phyloP scores from a whole-genome alignment of 1,140 invertebrate species.

The Galleria mellonella region DNA sequence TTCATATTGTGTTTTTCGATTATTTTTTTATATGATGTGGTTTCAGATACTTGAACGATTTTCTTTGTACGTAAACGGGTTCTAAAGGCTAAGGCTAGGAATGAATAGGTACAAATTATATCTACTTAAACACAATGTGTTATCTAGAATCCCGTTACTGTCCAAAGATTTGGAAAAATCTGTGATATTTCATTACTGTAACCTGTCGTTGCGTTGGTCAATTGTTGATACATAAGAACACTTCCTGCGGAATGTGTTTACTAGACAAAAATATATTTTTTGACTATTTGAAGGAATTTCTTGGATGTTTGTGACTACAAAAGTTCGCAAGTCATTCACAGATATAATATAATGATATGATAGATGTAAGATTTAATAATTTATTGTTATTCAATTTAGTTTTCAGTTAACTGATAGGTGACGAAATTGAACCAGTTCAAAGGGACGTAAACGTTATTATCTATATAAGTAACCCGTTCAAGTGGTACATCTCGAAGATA shows the following conservation, averaged over 20 bases:
- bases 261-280: constrained; percentile 73
- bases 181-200: constrained; percentile 75
- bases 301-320: constrained; percentile 63
- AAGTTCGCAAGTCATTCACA: constrained; percentile 64
- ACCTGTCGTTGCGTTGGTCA: constrained; percentile 74
- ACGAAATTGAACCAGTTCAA: constrained; percentile 68
- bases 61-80: constrained; percentile 68
- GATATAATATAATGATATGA: constrained; percentile 62
- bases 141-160: constrained; percentile 64
- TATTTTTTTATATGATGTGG: constrained; percentile 55
- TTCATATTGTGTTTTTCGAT: constrained; percentile 54
- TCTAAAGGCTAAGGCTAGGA: constrained; percentile 47
- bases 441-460: constrained; percentile 72
- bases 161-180: constrained; percentile 74
- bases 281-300: constrained; percentile 70
- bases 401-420: constrained; percentile 66
- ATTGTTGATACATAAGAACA: constrained; percentile 73
- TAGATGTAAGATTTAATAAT: constrained; percentile 72
- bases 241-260: constrained; percentile 59
- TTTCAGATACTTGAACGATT: constrained; percentile 58
- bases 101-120: constrained; percentile 56
- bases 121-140: constrained; percentile 32
- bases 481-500: constrained; percentile 31
- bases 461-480: constrained; percentile 49
- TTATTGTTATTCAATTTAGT: constrained; percentile 73